Conservation (phyloP, 2,113 vertebrate genomes). For the Tyrannus savana region DNA sequence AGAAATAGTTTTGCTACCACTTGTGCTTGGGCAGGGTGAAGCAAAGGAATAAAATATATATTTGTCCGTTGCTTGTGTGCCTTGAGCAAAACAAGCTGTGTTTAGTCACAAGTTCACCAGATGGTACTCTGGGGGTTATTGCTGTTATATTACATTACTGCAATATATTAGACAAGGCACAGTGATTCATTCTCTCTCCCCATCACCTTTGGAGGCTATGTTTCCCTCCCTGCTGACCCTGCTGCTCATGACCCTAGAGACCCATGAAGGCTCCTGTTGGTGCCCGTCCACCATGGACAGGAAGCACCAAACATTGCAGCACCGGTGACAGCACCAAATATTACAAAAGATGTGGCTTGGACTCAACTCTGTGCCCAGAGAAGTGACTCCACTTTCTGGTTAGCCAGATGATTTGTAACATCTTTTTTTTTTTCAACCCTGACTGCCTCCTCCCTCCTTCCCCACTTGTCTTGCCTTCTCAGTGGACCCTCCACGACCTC, state of each 20-base stretch:
- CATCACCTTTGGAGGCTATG: conserved; percentile 8
- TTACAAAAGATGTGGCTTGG: not conserved
- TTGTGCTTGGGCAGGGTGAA: not conserved
- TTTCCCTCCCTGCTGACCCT: not conserved
- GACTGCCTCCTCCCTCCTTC: not conserved
- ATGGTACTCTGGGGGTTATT: conserved; percentile 62
- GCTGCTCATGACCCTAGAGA: not conserved
- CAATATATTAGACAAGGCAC: conserved; percentile 29
- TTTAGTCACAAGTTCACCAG: conserved; percentile 66
- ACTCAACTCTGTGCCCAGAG: not conserved
- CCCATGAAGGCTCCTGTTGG: not conserved
- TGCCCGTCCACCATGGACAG: not conserved
- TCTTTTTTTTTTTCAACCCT: not conserved
- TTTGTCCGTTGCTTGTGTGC: not conserved
- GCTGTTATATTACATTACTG: conserved; percentile 61
- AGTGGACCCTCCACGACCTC: not conserved
- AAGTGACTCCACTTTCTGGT: not conserved
- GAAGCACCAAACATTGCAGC: not conserved
- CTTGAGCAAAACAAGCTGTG: conserved; percentile 52
- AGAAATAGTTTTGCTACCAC: conserved; percentile 1
- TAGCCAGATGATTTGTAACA: not conserved
- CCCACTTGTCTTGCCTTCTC: not conserved
- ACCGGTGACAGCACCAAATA: not conserved
- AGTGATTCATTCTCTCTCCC: conserved; percentile 43
- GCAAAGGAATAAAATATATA: conserved; percentile 22